A percentile compares a stretch with the other conserved stretches of the same genome.
phyloP scores from a whole-genome alignment of 2,888 invertebrate species.

The Eurois occulta region DNA sequence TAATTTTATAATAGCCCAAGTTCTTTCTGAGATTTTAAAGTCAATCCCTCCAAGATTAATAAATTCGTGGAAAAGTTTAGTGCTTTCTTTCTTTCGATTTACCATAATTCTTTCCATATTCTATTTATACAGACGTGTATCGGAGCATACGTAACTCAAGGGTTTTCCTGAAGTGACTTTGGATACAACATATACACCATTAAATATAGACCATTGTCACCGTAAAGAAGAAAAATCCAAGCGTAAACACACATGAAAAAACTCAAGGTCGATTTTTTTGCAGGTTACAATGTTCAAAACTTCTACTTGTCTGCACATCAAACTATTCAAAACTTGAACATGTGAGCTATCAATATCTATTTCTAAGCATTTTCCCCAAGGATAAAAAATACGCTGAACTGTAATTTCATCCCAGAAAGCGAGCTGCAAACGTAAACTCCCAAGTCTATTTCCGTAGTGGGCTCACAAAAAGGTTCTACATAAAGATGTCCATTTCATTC shows the following conservation, averaged over 20 bases:
- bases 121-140: background rate
- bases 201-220: background rate
- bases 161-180: background rate
- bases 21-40: background rate
- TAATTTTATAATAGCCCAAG: background rate
- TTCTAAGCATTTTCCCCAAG: slow-evolving; percentile 27
- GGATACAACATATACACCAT: no score
- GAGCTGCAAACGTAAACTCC: slow-evolving; percentile 50
- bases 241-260: background rate
- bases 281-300: background rate
- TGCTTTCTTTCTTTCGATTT: background rate
- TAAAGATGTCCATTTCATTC: slow-evolving; percentile 68
- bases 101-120: slow-evolving; percentile 1
- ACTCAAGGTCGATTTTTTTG: background rate
- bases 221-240: background rate
- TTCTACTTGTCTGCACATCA: background rate
- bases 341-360: slow-evolving; percentile 31
- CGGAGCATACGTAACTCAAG: background rate
- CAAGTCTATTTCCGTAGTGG: slow-evolving; percentile 61
- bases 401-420: slow-evolving; percentile 57
- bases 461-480: slow-evolving; percentile 64
- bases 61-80: background rate
- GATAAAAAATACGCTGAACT: slow-evolving; percentile 55
- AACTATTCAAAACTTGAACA: slow-evolving; percentile 2
- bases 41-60: slow-evolving; percentile 1